Evolutionary conservation across 2,113 vertebrate genomes (phyloP), one percentile per base, ranked within the genome.

Genomic region (Pitta sordida): DNA sequence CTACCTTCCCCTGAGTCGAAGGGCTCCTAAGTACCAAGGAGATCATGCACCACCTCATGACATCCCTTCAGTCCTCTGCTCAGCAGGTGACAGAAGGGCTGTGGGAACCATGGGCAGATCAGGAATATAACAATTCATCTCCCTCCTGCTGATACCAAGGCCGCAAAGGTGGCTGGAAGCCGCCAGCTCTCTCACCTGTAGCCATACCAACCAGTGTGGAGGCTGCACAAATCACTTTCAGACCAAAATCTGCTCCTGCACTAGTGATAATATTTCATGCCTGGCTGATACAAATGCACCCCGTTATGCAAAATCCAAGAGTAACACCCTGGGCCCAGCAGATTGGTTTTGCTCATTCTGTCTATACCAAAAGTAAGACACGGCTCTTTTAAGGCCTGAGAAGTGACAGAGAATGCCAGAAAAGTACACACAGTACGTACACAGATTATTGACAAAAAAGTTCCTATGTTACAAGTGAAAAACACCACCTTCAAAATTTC

Each of bases 161-260:
- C 13, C 55, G 55, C 55, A 32, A 37, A 63, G 20, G 44, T 14
- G 32, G 21, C n/a, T 70, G 43, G 56, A 83, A 91, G 64, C 62
- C 44, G n/a, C n/a, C n/a, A n/a, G n/a, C n/a, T n/a, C 0, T 3
- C 15, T 32, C 7, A 37, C 2, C 58, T 60, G n/a, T 0, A 52
- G 74, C n/a, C 17, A 5, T 3, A 12, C 27, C 71, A 49, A 36
- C 7, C 52, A 56, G 9, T 0, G 7, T 8, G 14, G 44, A 71
- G 20, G 49, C 5, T 12, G 27, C 30, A 59, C 0, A 0, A 27
- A 56, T 3, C 23, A 32, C 53, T 41, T 63, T 30, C 51, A 14
- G 16, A 29, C 37, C 46, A 76, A 32, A 27, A 75, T 26, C 68
- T 63, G 39, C 11, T 63, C 7, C 44, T 32, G 67, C 29, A 48